Percentiles rank a stretch among this genome's conserved stretches.
Evolutionary conservation across 2,113 vertebrate genomes (phyloP).

Genomic region (Peromyscus maniculatus): DNA sequence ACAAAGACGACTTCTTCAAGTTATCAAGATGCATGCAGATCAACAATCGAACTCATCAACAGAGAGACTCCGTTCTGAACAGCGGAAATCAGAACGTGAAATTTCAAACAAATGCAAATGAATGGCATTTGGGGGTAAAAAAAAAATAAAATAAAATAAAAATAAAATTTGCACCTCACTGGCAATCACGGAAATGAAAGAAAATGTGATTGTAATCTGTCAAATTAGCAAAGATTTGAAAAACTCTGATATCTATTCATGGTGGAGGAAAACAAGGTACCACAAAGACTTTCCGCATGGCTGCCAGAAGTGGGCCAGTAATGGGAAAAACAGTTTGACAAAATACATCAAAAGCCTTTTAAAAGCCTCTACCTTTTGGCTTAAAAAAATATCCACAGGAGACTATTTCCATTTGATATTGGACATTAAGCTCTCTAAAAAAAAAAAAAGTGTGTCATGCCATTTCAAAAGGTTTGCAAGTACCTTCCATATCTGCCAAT

Average conservation of each 20-base stretch:
- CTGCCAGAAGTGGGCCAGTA: background rate
- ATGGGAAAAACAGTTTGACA: constrained; percentile 7
- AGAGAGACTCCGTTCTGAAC: constrained; percentile 58
- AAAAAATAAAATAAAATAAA: background rate
- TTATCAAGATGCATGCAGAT: constrained; percentile 53
- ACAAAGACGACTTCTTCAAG: constrained; percentile 37
- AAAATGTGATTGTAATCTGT: constrained; percentile 59
- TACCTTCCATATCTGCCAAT: background rate
- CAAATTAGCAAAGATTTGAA: constrained; percentile 58
- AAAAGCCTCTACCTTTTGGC: background rate
- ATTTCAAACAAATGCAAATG: constrained; percentile 69
- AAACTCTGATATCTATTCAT: constrained; percentile 21
- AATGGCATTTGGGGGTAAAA: background rate
- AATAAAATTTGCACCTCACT: constrained; percentile 32
- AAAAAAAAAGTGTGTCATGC: background rate
- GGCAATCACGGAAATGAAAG: constrained; percentile 65
- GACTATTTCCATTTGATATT: background rate
- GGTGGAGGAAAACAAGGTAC: background rate
- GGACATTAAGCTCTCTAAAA: background rate
- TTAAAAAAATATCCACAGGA: background rate
- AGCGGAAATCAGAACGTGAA: constrained; percentile 55
- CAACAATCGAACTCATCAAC: constrained; percentile 70
- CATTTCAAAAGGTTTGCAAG: constrained; percentile 49
- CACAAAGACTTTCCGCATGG: background rate
- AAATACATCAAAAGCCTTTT: constrained; percentile 58